These are phyloP conservation scores for Notolepis coatsorum DNA, from an alignment of 2,797 vertebrate genomes.

Conservation along the genomic window DNA sequence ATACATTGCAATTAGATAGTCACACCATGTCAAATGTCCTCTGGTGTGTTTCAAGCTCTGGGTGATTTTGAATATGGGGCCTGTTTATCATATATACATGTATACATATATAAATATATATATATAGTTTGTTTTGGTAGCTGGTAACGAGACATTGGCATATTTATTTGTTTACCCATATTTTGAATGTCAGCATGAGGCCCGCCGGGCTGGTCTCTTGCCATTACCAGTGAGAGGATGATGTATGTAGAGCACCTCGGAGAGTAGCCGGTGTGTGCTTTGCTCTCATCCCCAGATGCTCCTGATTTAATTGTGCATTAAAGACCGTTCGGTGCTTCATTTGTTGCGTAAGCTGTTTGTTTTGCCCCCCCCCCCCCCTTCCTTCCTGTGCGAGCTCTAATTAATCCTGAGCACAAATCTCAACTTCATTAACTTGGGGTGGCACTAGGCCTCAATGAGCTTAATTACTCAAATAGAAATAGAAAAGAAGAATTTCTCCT, in stretches of 20 bases:
- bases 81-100: too few species aligned
- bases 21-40: conserved; percentile 4
- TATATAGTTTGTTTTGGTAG: conserved; percentile 51
- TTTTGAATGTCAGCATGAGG: conserved; percentile 72
- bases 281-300: conserved; percentile 82
- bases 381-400: conserved; percentile 84
- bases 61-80: conserved; percentile 38
- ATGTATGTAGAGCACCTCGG: conserved; percentile 84
- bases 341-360: conserved; percentile 90
- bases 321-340: conserved; percentile 87
- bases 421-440: conserved; percentile 90
- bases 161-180: conserved; percentile 66
- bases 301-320: conserved; percentile 92
- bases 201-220: conserved; percentile 75
- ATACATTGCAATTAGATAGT: too few species aligned
- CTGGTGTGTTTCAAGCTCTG: conserved; percentile 6
- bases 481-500: conserved; percentile 64
- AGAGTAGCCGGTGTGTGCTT: conserved; percentile 86
- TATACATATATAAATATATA: too few species aligned
- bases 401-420: conserved; percentile 87
- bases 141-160: conserved; percentile 56
- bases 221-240: conserved; percentile 87
- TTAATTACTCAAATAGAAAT: conserved; percentile 87
- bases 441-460: conserved; percentile 81
- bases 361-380: conserved; percentile 77